A percentile compares a stretch with the other conserved stretches of the same genome.
Evolutionary conservation across 2,888 invertebrate species (phyloP).

Genomic region (Mimumesa dahlbomi): DNA sequence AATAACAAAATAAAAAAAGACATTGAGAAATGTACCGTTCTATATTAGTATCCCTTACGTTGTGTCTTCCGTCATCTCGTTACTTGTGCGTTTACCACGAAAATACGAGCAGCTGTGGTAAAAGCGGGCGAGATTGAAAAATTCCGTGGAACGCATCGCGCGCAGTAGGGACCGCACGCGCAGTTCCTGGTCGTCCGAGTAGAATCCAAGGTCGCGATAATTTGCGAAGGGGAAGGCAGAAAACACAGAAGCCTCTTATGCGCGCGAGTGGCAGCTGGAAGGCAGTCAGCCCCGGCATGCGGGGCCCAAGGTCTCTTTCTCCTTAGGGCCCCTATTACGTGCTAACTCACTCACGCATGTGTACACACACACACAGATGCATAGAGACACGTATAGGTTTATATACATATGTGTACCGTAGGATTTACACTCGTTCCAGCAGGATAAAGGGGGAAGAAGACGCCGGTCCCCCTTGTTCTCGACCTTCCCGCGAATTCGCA

Average conservation of each 20-base stretch:
- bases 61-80: too few species aligned
- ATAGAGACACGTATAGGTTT: too few species aligned
- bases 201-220: slow-evolving; percentile 65
- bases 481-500: slow-evolving; percentile 63
- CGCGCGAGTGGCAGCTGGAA: slow-evolving; percentile 67
- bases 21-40: too few species aligned
- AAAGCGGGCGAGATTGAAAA: too few species aligned
- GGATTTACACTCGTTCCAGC: slow-evolving; percentile 54
- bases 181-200: slow-evolving; percentile 42
- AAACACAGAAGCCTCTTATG: slow-evolving; percentile 50
- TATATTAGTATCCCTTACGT: too few species aligned
- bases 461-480: too few species aligned
- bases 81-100: too few species aligned
- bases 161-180: slow-evolving; percentile 36
- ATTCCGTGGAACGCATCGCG: slow-evolving; percentile 17
- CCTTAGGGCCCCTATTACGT: slow-evolving; percentile 64
- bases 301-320: slow-evolving; percentile 69
- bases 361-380: slow-evolving; percentile 15
- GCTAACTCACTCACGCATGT: slow-evolving; percentile 35
- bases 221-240: slow-evolving; percentile 57
- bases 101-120: too few species aligned
- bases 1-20: too few species aligned
- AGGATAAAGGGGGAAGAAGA: slow-evolving; percentile 47
- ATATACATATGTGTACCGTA: slow-evolving; percentile 14
- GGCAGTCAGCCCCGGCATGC: slow-evolving; percentile 53